Percentiles rank a stretch among this genome's conserved stretches.
phyloP scores from a whole-genome alignment of 2,888 invertebrate genomes.

The Leptarthrus brevirostris region DNA sequence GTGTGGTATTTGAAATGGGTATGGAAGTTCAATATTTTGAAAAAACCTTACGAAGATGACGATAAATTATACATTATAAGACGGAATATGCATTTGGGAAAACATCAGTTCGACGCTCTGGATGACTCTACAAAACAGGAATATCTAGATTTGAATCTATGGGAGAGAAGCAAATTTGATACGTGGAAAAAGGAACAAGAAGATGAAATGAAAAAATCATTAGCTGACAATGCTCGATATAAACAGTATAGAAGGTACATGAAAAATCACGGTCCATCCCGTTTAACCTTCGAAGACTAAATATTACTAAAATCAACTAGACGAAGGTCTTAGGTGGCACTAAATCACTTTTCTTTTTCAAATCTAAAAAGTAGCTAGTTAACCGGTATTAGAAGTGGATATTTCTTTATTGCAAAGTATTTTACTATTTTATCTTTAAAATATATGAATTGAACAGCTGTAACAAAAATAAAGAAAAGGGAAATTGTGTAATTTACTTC shows the following conservation, averaged over 20 bases:
- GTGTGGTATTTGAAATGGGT: slow-evolving; percentile 85
- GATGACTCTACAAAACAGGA: slow-evolving; percentile 81
- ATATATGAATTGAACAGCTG: too few relatives aligned
- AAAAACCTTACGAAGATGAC: slow-evolving; percentile 82
- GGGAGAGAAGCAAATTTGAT: slow-evolving; percentile 83
- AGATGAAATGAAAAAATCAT: slow-evolving; percentile 83
- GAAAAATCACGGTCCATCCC: slow-evolving; percentile 88
- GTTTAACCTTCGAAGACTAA: slow-evolving; percentile 91
- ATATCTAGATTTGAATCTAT: slow-evolving; percentile 80
- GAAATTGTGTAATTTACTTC: too few relatives aligned
- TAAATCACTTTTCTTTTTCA: too few relatives aligned
- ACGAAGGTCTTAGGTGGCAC: too few relatives aligned
- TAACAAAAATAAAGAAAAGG: too few relatives aligned
- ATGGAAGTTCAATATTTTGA: slow-evolving; percentile 80
- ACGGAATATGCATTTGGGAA: slow-evolving; percentile 78
- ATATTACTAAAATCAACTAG: too few relatives aligned
- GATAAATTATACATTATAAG: slow-evolving; percentile 88
- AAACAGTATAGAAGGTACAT: slow-evolving; percentile 91
- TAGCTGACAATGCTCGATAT: slow-evolving; percentile 88
- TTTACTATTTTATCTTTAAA: too few relatives aligned
- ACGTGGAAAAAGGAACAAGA: slow-evolving; percentile 86
- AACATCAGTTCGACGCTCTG: slow-evolving; percentile 77
- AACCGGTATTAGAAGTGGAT: too few relatives aligned
- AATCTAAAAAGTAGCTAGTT: too few relatives aligned
- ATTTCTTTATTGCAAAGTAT: too few relatives aligned